A percentile compares a stretch with the other conserved stretches of the same genome.
phyloP scores from a whole-genome alignment of 2,797 vertebrate species.

The Sitta carolinensis region DNA sequence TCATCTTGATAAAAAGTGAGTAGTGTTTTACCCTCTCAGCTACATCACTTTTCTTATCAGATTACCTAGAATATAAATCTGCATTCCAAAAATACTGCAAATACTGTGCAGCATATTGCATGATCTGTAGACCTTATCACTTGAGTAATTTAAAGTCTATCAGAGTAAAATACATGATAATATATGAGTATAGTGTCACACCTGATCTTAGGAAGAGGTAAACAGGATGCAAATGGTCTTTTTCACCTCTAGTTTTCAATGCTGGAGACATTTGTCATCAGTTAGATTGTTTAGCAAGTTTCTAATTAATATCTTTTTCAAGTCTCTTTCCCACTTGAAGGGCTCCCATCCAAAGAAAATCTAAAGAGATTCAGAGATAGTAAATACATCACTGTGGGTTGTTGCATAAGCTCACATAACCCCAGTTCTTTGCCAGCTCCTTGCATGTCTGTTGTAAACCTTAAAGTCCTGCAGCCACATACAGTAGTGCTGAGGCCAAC shows the following conservation, averaged over 20 bases:
- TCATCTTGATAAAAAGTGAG: conserved; percentile 8
- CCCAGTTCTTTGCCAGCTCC: neutral
- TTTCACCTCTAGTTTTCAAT: conserved; percentile 21
- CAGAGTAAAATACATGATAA: conserved; percentile 4
- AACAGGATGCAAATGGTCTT: conserved; percentile 6
- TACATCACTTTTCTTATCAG: conserved; percentile 20
- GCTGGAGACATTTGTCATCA: neutral
- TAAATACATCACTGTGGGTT: neutral
- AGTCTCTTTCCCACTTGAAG: neutral
- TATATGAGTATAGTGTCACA: neutral
- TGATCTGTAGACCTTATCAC: neutral
- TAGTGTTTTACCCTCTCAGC: neutral
- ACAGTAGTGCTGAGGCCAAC: neutral
- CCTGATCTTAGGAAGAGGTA: neutral
- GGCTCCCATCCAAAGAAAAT: neutral
- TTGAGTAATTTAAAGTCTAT: conserved; percentile 23
- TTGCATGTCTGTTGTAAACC: neutral
- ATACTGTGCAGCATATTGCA: neutral
- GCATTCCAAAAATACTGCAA: conserved; percentile 1
- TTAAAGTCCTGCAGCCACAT: neutral
- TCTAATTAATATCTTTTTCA: neutral
- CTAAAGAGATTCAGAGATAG: neutral
- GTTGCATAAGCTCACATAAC: neutral
- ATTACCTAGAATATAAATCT: conserved; percentile 20
- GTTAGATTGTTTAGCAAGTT: neutral